Evolutionary conservation across 2,113 vertebrate genomes (phyloP), one percentile per base, ranked within the genome.

Genomic region (Hippocampus barbouri): DNA sequence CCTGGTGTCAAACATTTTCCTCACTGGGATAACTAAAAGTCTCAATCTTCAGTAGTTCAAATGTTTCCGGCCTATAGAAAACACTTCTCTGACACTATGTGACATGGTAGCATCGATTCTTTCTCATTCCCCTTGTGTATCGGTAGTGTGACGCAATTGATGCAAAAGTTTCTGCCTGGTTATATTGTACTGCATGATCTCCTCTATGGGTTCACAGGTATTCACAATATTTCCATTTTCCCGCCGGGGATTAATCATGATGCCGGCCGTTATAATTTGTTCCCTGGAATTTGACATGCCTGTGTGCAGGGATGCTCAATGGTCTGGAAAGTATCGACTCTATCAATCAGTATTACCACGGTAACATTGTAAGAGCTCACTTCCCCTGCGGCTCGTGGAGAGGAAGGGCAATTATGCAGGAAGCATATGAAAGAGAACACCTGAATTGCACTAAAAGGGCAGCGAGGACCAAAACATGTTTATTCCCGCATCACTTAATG

Each of bases 261-360:
- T 86, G 77, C 74, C 56, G 82, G 77, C 79, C 79, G 87, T 90
- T 90, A 89, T 83, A 91, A 91, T 91, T 90, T 91, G 85, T 89
- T 86, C 85, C 79, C 74, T 45, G 75, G 89, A 91, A 91, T 91
- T 84, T 87, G 89, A 91, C 90, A 90, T 90, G 85, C 90, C 87
- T 90, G 72, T 79, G 82, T 84, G 83, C 59, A 65, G 78, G 73
- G 82, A 85, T 85, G 84, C 86, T 87, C 87, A 81, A 87, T 92
- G 89, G 92, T 92, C 87, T 89, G 90, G 91, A 91, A 92, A 87
- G 89, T 73, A 89, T 91, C 86, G 85, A 91, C 88, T 92, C 89
- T 90, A 92, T 92, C 91, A 90, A 91, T 93, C 92, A 92, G 87
- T 85, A 92, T 93, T 92, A 92, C 87, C 79, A 84, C 83, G 30